Base-by-base conservation (phyloP, 2,888 invertebrate species). In the Noctua comes region DNA sequence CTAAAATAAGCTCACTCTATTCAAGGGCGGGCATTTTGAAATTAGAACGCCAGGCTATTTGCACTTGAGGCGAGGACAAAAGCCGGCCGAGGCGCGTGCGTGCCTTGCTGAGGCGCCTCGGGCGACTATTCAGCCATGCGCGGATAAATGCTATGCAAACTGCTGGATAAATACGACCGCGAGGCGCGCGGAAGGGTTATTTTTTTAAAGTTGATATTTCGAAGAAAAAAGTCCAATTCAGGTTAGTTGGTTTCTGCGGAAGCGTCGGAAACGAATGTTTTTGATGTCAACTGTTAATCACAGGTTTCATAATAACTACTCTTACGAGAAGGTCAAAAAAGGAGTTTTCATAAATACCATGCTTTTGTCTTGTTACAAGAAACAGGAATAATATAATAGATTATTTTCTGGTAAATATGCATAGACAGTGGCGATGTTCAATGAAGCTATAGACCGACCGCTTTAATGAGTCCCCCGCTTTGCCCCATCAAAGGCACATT, bases 31-130 rank as follows among this genome's bases (percentile, higher is more conserved):
- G 92, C 91, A 93, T 94, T 94, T 95, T 93, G 92, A 94, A 95
- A 95, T 95, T 95, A 95, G 94, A 94, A 93, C 95, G 94, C 93
- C 89, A 94, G 93, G 94, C 94, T 95, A 95, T 95, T 95, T 95
- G 94, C 95, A 95, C 94, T 94, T 93, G 92, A 95, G 92, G 88
- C 88, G 88, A 80, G 92, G 89, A 94, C 93, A 94, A 94, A 94
- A 93, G 93, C 80, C 85, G 89, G 84, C 73, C 90, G 88, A 85
- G 86, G 89, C 88, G 88, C 91, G 91, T 93, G 94, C 94, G 93
- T 93, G 92, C 91, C 91, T 93, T 91, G 92, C 91, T 90, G 92
- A 91, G 88, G 88, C 83, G 91, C 91, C 91, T 88, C 85, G 75
- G 83, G 91, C 90, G 77, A 84, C 90, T 90, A 92, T 93, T 91